These are phyloP conservation scores for Deilephila elpenor DNA, from an alignment of 2,888 invertebrate genomes.

Conservation along the genomic window DNA sequence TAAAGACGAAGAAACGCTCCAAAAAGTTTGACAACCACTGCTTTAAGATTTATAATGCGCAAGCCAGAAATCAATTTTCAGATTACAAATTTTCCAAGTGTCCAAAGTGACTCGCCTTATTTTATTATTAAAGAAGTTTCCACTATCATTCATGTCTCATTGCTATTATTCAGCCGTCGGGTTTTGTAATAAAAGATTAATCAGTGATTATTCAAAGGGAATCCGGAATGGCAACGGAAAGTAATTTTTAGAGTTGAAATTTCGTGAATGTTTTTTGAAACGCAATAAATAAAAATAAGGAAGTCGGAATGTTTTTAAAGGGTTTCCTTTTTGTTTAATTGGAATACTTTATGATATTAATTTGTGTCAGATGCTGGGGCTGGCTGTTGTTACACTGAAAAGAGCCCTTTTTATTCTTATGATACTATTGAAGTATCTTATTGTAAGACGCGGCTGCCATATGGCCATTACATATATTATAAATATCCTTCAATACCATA, in stretches of 20 bases:
- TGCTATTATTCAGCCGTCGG: not conserved
- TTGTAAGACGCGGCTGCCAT: no score
- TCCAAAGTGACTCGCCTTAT: not conserved
- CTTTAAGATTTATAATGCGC: slow-evolving; percentile 4
- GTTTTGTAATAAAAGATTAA: slow-evolving; percentile 12
- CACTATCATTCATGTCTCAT: slow-evolving; percentile 18
- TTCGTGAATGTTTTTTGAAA: not conserved
- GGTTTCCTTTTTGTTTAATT: no score
- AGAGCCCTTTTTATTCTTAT: no score
- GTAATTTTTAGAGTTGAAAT: not conserved
- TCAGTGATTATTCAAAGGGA: slow-evolving; percentile 5
- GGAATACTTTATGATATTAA: no score
- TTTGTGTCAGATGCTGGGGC: no score
- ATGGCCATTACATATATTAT: no score
- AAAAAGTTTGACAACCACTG: not conserved
- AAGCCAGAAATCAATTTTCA: slow-evolving; percentile 23
- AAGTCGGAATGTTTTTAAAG: no score
- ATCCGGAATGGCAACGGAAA: not conserved
- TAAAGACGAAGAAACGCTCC: not conserved
- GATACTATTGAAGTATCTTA: no score
- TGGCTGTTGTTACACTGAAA: no score
- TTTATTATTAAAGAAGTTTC: slow-evolving; percentile 23
- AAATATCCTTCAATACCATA: no score
- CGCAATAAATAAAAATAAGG: not conserved
- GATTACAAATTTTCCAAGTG: slow-evolving; percentile 23